Conservation (phyloP, 2,113 vertebrate species). For the Odobenus rosmarus region DNA sequence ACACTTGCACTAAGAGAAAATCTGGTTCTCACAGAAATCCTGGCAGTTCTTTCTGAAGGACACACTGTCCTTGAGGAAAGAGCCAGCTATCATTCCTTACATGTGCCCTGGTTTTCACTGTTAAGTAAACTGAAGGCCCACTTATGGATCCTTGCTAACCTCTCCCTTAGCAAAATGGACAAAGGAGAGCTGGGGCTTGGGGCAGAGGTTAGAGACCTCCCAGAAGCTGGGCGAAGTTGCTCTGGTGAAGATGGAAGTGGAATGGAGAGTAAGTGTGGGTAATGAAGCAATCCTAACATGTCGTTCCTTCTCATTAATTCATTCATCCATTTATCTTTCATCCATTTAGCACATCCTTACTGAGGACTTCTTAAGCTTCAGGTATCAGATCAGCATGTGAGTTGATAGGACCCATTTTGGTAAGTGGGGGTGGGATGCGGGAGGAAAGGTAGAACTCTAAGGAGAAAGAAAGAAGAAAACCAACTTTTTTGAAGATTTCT, state of each 20-base stretch:
- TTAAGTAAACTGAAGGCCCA: not conserved
- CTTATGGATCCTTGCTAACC: conserved; percentile 34
- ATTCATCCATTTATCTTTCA: not conserved
- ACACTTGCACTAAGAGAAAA: not conserved
- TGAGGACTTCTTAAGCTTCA: not conserved
- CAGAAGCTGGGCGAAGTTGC: not conserved
- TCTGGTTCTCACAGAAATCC: not conserved
- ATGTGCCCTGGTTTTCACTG: not conserved
- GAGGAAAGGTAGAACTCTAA: not conserved
- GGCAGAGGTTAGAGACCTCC: not conserved
- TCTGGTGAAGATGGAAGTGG: not conserved
- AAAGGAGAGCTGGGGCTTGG: conserved; percentile 6
- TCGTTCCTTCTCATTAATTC: not conserved
- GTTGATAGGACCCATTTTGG: not conserved
- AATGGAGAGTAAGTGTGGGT: not conserved
- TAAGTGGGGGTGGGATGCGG: not conserved
- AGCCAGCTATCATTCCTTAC: not conserved
- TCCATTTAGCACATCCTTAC: not conserved
- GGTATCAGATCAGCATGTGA: not conserved
- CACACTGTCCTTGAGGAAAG: not conserved
- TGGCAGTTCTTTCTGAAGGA: not conserved
- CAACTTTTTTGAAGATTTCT: not conserved
- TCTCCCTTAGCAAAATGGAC: conserved; percentile 60
- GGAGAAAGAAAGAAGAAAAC: not conserved
- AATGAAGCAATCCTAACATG: not conserved